These are phyloP conservation scores for Coreoperca whiteheadi DNA, from an alignment of 2,113 vertebrate genomes.

Conservation along the genomic window DNA sequence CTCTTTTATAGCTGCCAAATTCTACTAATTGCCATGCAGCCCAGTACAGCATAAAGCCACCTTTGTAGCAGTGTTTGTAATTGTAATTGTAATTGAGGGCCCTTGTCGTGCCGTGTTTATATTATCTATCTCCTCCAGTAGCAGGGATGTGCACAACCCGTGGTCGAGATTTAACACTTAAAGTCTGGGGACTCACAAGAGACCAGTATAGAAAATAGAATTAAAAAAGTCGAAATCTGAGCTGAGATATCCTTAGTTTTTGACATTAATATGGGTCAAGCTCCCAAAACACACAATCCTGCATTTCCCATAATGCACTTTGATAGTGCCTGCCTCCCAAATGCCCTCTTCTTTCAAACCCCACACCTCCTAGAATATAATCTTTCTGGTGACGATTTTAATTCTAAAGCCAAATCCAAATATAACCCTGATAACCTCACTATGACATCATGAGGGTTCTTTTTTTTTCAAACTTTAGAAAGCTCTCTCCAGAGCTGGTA, in stretches of 20 bases:
- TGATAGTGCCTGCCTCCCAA: not conserved
- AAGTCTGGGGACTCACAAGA: not conserved
- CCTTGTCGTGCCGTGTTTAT: not conserved
- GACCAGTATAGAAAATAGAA: not conserved
- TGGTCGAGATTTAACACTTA: not conserved
- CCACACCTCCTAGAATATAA: not conserved
- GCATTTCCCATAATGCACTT: not conserved
- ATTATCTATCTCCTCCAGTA: not conserved
- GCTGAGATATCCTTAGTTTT: not conserved
- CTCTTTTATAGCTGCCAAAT: constrained; percentile 14
- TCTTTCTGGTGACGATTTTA: not conserved
- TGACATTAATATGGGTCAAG: not conserved
- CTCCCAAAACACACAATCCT: not conserved
- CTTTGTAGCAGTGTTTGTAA: constrained; percentile 29
- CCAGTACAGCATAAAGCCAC: not conserved
- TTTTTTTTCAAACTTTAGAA: not conserved
- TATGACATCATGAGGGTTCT: not conserved
- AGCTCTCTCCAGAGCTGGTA: not conserved
- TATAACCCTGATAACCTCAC: not conserved
- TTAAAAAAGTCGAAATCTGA: not conserved
- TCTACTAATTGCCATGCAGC: constrained; percentile 4
- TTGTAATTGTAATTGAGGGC: constrained; percentile 36
- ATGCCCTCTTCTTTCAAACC: not conserved
- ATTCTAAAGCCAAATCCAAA: too few species aligned
- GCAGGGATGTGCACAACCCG: not conserved